phyloP scores from a whole-genome alignment of 2,888 invertebrate genomes.

The Hofmannophila pseudospretella region DNA sequence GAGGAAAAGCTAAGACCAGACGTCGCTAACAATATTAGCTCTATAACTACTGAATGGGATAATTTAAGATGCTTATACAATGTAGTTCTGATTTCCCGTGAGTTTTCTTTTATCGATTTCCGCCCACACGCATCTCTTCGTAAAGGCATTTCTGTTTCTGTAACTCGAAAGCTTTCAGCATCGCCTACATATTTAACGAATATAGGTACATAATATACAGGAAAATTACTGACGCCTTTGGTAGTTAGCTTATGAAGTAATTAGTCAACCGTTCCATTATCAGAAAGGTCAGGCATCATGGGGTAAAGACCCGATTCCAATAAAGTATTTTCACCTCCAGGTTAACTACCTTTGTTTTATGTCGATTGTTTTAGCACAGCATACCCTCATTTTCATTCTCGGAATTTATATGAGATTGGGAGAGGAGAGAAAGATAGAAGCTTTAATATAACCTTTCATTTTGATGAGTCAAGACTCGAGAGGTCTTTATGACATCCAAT shows the following conservation, averaged over 20 bases:
- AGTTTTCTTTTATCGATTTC: conserved; percentile 5
- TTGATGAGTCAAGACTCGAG: too few species aligned
- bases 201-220: too few species aligned
- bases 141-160: too few species aligned
- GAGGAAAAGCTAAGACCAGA: too few species aligned
- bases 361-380: not conserved
- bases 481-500: too few species aligned
- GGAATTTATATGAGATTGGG: not conserved
- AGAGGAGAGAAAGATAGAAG: too few species aligned
- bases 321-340: conserved; percentile 1
- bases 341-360: not conserved
- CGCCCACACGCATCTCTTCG: conserved; percentile 4
- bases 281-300: not conserved
- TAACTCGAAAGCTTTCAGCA: too few species aligned
- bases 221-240: too few species aligned
- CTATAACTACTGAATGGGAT: not conserved
- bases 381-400: not conserved
- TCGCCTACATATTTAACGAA: too few species aligned
- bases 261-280: not conserved
- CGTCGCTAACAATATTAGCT: too few species aligned
- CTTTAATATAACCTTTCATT: not conserved
- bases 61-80: not conserved
- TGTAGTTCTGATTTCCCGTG: not conserved
- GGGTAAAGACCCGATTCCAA: not conserved
- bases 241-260: too few species aligned